Evolutionary conservation across 2,888 invertebrate species (phyloP).

Genomic region (Choreutis nemorana): DNA sequence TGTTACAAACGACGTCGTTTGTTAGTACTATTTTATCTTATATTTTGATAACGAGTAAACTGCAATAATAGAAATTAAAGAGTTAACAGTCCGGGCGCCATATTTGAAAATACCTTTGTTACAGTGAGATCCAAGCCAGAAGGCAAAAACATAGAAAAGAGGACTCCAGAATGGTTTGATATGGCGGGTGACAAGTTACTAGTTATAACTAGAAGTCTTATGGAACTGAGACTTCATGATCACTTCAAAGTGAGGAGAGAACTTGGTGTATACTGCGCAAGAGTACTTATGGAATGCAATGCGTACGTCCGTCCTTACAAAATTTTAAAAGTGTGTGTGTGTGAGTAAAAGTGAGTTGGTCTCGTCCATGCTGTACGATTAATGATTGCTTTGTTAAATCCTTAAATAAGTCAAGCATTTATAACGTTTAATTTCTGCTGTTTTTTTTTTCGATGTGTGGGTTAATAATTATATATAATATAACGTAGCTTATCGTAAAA

Average conservation of each 20-base stretch:
- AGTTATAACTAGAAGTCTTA: conserved; percentile 53
- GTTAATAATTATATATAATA: too few species aligned
- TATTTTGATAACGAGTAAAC: too few species aligned
- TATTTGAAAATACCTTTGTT: background rate
- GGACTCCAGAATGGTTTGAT: conserved; percentile 65
- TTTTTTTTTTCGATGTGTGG: too few species aligned
- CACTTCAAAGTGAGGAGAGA: conserved; percentile 70
- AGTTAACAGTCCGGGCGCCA: too few species aligned
- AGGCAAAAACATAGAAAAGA: conserved; percentile 23
- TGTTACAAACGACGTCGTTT: too few species aligned
- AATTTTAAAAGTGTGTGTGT: too few species aligned
- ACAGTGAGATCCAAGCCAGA: too few species aligned
- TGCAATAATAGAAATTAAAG: conserved; percentile 18
- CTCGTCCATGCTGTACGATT: background rate
- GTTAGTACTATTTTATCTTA: too few species aligned
- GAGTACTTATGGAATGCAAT: conserved; percentile 67
- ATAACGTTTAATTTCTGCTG: too few species aligned
- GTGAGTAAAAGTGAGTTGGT: background rate
- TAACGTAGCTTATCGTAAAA: too few species aligned
- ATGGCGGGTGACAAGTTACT: conserved; percentile 66
- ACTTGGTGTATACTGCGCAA: conserved; percentile 65
- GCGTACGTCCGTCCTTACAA: too few species aligned
- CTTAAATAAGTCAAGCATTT: too few species aligned
- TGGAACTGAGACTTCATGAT: conserved; percentile 64
- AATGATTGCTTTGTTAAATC: background rate